Percentiles rank a stretch among this genome's conserved stretches.
Evolutionary conservation across 2,113 vertebrate genomes (phyloP).

Genomic region (Sinocyclocheilus anshuiensis): DNA sequence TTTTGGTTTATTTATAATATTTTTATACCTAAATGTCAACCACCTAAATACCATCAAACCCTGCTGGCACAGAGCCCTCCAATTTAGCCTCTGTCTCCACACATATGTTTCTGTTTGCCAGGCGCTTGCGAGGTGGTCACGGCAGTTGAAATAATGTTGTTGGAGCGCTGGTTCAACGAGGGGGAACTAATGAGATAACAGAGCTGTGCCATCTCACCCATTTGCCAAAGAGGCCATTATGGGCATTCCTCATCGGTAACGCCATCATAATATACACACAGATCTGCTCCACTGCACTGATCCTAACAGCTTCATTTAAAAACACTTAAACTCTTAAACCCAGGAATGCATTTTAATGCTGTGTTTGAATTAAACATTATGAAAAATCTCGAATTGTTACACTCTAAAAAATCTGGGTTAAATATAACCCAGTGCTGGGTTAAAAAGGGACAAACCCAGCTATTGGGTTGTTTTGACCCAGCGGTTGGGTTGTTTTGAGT

Average conservation of each 20-base stretch:
- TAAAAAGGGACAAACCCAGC: too few species aligned
- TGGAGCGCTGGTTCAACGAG: slow-evolving; percentile 61
- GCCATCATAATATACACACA: slow-evolving; percentile 58
- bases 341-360: slow-evolving; percentile 20
- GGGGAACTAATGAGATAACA: slow-evolving; percentile 70
- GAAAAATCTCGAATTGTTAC: slow-evolving; percentile 9
- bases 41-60: neutral
- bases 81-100: slow-evolving; percentile 16
- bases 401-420: too few species aligned
- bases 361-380: slow-evolving; percentile 40
- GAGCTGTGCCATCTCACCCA: slow-evolving; percentile 57
- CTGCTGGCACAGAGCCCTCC: slow-evolving; percentile 9
- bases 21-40: neutral
- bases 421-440: too few species aligned
- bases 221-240: slow-evolving; percentile 58
- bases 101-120: slow-evolving; percentile 59
- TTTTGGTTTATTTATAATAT: neutral
- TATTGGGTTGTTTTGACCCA: too few species aligned
- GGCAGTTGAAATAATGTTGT: slow-evolving; percentile 63
- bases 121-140: slow-evolving; percentile 40
- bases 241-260: slow-evolving; percentile 59
- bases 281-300: slow-evolving; percentile 43
- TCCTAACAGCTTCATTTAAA: slow-evolving; percentile 50
- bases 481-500: too few species aligned
- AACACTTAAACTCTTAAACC: slow-evolving; percentile 44